Base-by-base conservation (phyloP, 1,140 invertebrate species). In the Bombus vancouverensis region DNA sequence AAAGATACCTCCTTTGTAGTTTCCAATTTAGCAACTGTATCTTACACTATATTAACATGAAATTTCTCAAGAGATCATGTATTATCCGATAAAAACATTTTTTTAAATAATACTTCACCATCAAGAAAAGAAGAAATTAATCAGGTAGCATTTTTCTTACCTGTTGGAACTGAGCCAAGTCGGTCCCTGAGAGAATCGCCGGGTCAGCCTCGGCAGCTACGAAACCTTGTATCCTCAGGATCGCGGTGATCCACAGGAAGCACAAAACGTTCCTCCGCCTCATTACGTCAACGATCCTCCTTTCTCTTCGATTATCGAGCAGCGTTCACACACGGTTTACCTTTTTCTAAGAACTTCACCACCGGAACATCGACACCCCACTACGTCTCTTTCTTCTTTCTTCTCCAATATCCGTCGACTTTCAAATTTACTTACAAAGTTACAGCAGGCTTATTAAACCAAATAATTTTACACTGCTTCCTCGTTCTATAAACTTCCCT, bases 181-280 rank as follows among this genome's bases (percentile, higher is more conserved):
- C 91, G 25, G 87, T 25, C 8, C 72, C 89, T 8, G 68, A 57
- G 8, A 85, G 71, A 44, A 91, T 86, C n/a, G 76, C 82, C 0
- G 91, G 89, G 34, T 91, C 91, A 37, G 86, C 90, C 37, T 91
- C 92, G 25, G 76, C 84, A 25, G 70, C 78, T 9, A 85, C 85
- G 34, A 89, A 79, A 81, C 39, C 57, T 57, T 70, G 73, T 22
- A 74, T 62, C 53, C 78, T 62, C 22, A 91, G 70, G 62, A 86
- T 53, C 78, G 81, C 39, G 18, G 66, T 70, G 73, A 81, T 71
- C 91, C 83, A 88, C 77, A 92, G 66, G 62, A 87, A 82, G 34
- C 89, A 82, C 83, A 87, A 42, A 47, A 87, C n/a, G 34, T 80
- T 78, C 57, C 65, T 81, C 57, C 66, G 85, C 88, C 81, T 91